phyloP scores from a whole-genome alignment of 1,140 invertebrate genomes.

The Manduca sexta region DNA sequence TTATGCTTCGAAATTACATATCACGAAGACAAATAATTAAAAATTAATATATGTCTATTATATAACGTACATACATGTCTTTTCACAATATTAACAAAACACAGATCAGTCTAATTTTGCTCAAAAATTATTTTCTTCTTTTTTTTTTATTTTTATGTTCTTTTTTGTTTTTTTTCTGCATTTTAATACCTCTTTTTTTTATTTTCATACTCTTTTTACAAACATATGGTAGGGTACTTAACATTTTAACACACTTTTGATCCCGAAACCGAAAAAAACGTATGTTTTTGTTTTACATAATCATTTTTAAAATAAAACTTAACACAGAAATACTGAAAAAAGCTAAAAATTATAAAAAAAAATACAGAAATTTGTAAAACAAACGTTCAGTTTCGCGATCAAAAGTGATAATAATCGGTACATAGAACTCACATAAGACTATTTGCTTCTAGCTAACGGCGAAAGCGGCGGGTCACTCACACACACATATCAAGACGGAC shows the following conservation, averaged over 20 bases:
- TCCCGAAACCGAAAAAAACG: constrained; percentile 4
- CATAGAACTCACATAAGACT: constrained; percentile 56
- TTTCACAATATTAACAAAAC: constrained; percentile 1
- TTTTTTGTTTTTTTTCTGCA: constrained; percentile 8
- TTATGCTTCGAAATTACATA: constrained; percentile 40
- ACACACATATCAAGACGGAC: constrained; percentile 69
- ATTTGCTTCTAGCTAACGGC: constrained; percentile 70
- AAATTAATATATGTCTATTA: not conserved
- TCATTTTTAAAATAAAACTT: too few species aligned
- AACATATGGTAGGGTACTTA: constrained; percentile 15
- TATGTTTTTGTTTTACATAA: too few species aligned
- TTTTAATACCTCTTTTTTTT: constrained; percentile 4
- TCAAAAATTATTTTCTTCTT: constrained; percentile 13
- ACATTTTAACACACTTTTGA: constrained; percentile 1
- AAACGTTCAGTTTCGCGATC: not conserved
- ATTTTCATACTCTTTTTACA: constrained; percentile 15
- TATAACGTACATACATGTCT: constrained; percentile 17
- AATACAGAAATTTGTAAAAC: not conserved
- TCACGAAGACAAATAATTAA: constrained; percentile 61
- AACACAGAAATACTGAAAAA: not conserved
- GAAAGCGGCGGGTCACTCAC: constrained; percentile 52
- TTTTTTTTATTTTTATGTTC: constrained; percentile 4
- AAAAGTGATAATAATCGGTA: constrained; percentile 10
- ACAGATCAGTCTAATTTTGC: constrained; percentile 22
- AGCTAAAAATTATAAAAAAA: not conserved